These are phyloP conservation scores for Terebella lapidaria DNA, from an alignment of 2,888 invertebrate genomes.

Conservation along the genomic window DNA sequence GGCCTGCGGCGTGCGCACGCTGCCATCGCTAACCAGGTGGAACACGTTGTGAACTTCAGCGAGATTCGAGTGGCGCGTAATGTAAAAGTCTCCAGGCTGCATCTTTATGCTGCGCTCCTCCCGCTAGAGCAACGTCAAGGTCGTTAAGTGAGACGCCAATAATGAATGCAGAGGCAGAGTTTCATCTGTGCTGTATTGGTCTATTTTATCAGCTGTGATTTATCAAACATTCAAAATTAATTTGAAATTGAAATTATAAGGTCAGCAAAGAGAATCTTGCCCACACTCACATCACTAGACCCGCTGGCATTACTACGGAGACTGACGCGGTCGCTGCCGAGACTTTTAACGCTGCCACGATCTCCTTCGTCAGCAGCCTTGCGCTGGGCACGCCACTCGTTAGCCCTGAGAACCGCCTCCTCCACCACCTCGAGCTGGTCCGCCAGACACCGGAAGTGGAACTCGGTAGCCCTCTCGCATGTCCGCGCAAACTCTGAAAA, in stretches of 20 bases:
- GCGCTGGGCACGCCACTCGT: conserved; percentile 30
- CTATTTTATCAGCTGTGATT: too few species aligned
- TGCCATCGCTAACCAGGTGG: conserved; percentile 87
- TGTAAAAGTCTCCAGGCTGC: conserved; percentile 49
- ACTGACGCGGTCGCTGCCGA: conserved; percentile 25
- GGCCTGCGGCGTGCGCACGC: conserved; percentile 59
- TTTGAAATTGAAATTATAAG: too few species aligned
- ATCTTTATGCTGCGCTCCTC: conserved; percentile 7
- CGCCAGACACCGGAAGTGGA: conserved; percentile 85
- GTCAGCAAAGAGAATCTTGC: too few species aligned
- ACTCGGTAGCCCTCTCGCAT: conserved; percentile 81
- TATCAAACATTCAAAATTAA: too few species aligned
- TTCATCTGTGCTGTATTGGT: too few species aligned
- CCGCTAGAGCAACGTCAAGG: conserved; percentile 13
- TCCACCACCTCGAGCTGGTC: conserved; percentile 69
- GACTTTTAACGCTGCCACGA: conserved; percentile 39
- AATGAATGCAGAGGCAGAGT: too few species aligned
- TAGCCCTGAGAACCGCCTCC: conserved; percentile 34
- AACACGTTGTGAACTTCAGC: conserved; percentile 92
- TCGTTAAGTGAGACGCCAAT: too few species aligned
- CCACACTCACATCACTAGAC: conserved; percentile 19
- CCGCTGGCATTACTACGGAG: conserved; percentile 16
- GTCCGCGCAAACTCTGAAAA: conserved; percentile 65
- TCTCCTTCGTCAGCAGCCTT: conserved; percentile 29
- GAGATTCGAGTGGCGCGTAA: conserved; percentile 76